phyloP scores from a whole-genome alignment of 2,113 vertebrate genomes.

The Hepsetus odoe region DNA sequence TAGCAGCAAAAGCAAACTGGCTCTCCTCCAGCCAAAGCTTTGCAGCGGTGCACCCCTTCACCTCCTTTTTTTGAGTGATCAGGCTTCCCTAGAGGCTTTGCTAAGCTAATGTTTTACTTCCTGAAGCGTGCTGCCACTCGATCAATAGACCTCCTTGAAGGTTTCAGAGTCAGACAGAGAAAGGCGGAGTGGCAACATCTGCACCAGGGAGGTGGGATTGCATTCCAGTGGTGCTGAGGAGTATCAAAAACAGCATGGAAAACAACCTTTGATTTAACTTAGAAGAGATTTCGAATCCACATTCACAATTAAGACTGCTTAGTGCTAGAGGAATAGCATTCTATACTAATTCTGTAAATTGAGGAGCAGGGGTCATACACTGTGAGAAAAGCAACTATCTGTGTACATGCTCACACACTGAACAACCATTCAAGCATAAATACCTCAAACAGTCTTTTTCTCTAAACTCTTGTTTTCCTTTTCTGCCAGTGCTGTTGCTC shows the following conservation, averaged over 20 bases:
- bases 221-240: conserved; percentile 1
- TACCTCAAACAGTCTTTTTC: conserved; percentile 13
- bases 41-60: conserved; percentile 23
- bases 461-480: conserved; percentile 9
- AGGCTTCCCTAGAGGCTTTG: conserved; percentile 39
- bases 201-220: background rate
- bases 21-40: conserved; percentile 14
- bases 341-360: conserved; percentile 25
- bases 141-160: conserved; percentile 45
- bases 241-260: background rate
- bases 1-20: conserved; percentile 13
- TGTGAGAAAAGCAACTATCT: background rate
- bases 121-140: conserved; percentile 43
- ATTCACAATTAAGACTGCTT: no score
- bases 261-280: conserved; percentile 9
- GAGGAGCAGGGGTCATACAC: background rate
- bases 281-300: no score
- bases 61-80: conserved; percentile 42
- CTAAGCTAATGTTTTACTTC: conserved; percentile 57
- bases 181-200: background rate
- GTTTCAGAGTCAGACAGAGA: conserved; percentile 41
- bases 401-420: background rate
- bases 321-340: no score
- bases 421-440: background rate
- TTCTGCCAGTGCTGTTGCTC: conserved; percentile 20